A percentile compares a stretch with the other conserved stretches of the same genome.
These are phyloP conservation scores for Xanthorhoe designata DNA, from an alignment of 2,888 invertebrate genomes.

Conservation along the genomic window DNA sequence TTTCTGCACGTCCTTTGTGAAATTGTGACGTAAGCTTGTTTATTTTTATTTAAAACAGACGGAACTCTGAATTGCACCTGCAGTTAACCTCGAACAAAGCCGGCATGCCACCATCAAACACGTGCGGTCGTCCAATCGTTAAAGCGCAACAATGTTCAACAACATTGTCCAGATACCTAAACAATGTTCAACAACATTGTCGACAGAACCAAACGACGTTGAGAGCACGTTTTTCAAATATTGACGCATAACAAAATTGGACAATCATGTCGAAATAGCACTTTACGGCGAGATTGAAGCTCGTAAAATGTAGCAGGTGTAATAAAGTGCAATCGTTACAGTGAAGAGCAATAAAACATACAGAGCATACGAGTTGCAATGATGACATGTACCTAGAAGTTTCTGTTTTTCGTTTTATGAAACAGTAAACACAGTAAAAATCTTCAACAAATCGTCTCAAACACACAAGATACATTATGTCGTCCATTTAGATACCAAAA, in stretches of 20 bases:
- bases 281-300: conserved; percentile 24
- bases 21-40: no score
- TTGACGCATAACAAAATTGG: conserved; percentile 31
- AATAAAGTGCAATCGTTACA: conserved; percentile 13
- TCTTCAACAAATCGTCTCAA: no score
- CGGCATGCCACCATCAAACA: conserved; percentile 30
- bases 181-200: conserved; percentile 16
- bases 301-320: conserved; percentile 32
- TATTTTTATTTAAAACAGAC: background rate
- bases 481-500: no score
- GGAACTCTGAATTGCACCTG: conserved; percentile 6
- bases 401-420: background rate
- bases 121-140: conserved; percentile 30
- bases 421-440: no score
- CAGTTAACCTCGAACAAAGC: conserved; percentile 25
- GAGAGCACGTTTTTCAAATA: conserved; percentile 38
- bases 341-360: conserved; percentile 6
- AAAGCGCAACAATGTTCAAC: conserved; percentile 32
- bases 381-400: background rate
- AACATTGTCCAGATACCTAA: conserved; percentile 21
- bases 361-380: conserved; percentile 2
- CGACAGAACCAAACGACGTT: background rate
- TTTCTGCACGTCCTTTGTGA: no score
- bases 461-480: no score
- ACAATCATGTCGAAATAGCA: conserved; percentile 30